Evolutionary conservation across 1,140 invertebrate species (phyloP).

Genomic region (Drepana arcuata): DNA sequence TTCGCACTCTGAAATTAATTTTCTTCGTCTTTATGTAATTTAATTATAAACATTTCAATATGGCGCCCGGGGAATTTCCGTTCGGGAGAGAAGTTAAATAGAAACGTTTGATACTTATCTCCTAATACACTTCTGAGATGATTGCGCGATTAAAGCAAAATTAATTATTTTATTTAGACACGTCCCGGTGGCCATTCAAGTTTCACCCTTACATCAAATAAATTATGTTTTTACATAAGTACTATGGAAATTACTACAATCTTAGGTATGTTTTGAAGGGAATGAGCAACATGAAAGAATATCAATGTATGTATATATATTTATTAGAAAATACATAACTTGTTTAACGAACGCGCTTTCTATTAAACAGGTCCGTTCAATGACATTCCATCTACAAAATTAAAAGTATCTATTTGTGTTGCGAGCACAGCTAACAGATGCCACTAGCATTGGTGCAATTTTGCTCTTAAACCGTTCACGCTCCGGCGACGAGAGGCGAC

Average conservation of each 20-base stretch:
- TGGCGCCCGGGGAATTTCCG: slow-evolving; percentile 64
- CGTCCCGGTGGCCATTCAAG: too few species aligned
- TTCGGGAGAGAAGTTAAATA: slow-evolving; percentile 63
- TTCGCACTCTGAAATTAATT: slow-evolving; percentile 69
- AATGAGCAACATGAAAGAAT: too few species aligned
- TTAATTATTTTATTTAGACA: slow-evolving; percentile 55
- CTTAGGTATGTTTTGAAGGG: too few species aligned
- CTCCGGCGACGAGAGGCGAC: slow-evolving; percentile 61
- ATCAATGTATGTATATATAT: too few species aligned
- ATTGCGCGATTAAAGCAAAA: slow-evolving; percentile 53
- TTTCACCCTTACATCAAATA: too few species aligned
- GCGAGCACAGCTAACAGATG: slow-evolving; percentile 63
- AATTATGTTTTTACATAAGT: too few species aligned
- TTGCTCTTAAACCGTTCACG: slow-evolving; percentile 64
- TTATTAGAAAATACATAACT: too few species aligned
- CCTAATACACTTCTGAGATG: slow-evolving; percentile 62
- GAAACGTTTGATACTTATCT: slow-evolving; percentile 71
- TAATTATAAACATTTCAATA: slow-evolving; percentile 73
- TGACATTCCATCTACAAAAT: slow-evolving; percentile 63
- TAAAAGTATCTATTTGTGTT: slow-evolving; percentile 62
- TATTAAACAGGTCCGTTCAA: slow-evolving; percentile 25
- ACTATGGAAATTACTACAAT: too few species aligned
- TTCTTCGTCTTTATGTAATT: slow-evolving; percentile 72
- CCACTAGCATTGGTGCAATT: slow-evolving; percentile 58
- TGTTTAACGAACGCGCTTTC: too few species aligned